A percentile compares a stretch with the other conserved stretches of the same genome.
phyloP scores from a whole-genome alignment of 2,797 vertebrate genomes.

The Sciurus vulgaris region DNA sequence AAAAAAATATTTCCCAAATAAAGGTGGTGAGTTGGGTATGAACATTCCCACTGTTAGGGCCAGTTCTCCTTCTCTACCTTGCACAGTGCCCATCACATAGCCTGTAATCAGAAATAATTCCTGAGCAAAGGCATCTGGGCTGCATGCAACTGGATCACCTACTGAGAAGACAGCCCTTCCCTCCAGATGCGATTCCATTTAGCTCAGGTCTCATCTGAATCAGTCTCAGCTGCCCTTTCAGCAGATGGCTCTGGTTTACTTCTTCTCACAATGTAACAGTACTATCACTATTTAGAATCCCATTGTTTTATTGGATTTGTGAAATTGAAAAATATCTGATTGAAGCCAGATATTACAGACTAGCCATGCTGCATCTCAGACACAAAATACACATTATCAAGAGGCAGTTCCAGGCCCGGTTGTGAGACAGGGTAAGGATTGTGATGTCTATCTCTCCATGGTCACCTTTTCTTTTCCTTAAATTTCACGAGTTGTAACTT shows the following conservation, averaged over 20 bases:
- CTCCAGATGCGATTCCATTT: not conserved
- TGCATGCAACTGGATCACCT: not conserved
- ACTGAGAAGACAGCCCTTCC: not conserved
- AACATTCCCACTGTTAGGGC: not conserved
- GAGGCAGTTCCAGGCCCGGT: not conserved
- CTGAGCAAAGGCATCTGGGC: not conserved
- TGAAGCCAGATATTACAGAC: not conserved
- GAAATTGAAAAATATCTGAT: conserved; percentile 27
- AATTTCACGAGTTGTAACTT: not conserved
- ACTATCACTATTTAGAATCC: not conserved
- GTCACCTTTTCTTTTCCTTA: not conserved
- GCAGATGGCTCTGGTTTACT: not conserved
- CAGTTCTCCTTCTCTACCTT: not conserved
- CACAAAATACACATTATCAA: not conserved
- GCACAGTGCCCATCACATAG: not conserved
- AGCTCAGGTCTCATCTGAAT: not conserved
- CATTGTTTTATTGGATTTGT: not conserved
- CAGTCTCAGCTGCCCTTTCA: not conserved
- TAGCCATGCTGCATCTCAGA: not conserved
- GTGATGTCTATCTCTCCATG: not conserved
- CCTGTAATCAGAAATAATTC: not conserved
- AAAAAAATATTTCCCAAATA: not conserved
- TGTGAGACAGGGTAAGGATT: not conserved
- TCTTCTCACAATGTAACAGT: not conserved
- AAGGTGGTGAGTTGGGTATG: not conserved